Conservation (phyloP, 2,113 vertebrate species). For the Oxyura jamaicensis region DNA sequence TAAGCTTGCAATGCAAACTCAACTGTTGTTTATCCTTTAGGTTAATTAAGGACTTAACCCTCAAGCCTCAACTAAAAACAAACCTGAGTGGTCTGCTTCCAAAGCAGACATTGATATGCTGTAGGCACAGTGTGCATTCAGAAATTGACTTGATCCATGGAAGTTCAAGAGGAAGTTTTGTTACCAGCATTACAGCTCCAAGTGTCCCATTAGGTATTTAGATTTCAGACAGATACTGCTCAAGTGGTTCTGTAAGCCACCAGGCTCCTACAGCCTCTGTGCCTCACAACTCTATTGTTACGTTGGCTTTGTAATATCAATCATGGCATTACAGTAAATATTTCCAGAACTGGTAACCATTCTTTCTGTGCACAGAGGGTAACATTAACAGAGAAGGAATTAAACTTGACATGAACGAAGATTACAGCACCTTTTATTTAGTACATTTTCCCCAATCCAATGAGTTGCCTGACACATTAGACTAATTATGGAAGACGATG, state of each 20-base stretch:
- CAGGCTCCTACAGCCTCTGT: neutral
- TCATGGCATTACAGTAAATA: neutral
- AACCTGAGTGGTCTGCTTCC: neutral
- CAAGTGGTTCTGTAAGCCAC: neutral
- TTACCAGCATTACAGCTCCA: neutral
- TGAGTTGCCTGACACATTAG: slow-evolving; percentile 59
- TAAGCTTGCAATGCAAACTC: slow-evolving; percentile 5
- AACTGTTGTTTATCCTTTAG: slow-evolving; percentile 8
- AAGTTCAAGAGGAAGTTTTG: neutral
- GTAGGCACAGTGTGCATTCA: neutral
- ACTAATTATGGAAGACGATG: slow-evolving; percentile 63
- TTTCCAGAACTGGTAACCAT: neutral
- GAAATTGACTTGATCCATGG: neutral
- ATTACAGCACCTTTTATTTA: slow-evolving; percentile 74
- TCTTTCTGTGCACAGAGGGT: neutral
- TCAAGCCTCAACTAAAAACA: neutral
- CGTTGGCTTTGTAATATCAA: neutral
- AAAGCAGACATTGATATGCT: neutral
- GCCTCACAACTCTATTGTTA: neutral
- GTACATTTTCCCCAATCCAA: slow-evolving; percentile 37
- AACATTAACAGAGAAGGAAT: slow-evolving; percentile 29
- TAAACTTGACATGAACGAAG: slow-evolving; percentile 56
- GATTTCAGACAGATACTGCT: neutral
- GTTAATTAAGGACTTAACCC: slow-evolving; percentile 22
- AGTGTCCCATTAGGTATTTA: neutral